phyloP scores from a whole-genome alignment of 2,113 vertebrate species.

The Chlamydotis undulata region DNA sequence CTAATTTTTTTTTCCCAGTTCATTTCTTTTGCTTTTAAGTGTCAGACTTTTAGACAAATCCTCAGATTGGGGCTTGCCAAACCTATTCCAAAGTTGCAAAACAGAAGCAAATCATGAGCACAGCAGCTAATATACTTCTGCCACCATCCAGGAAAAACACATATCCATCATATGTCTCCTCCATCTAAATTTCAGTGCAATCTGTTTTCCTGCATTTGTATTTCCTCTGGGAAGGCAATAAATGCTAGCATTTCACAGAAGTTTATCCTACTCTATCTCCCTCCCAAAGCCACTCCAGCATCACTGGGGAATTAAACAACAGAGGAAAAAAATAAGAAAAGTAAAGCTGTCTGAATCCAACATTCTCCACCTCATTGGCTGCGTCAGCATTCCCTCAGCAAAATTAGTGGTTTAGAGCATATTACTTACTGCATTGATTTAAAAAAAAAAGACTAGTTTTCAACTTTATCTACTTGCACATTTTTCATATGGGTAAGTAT shows the following conservation, averaged over 20 bases:
- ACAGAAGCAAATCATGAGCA: neutral
- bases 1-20: neutral
- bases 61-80: neutral
- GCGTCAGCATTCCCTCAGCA: neutral
- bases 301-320: neutral
- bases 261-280: neutral
- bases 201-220: slow-evolving; percentile 15
- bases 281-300: neutral
- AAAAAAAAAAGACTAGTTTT: neutral
- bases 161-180: neutral
- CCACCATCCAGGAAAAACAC: slow-evolving; percentile 12
- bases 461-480: neutral
- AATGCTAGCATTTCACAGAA: slow-evolving; percentile 4
- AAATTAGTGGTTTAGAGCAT: neutral
- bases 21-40: neutral
- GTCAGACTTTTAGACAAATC: neutral
- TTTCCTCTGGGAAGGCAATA: slow-evolving; percentile 2
- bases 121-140: neutral
- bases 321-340: neutral
- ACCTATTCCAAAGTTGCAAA: neutral
- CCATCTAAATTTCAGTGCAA: neutral
- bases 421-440: neutral
- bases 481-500: neutral
- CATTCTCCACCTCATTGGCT: neutral
- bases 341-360: neutral